Evolutionary conservation across 2,113 vertebrate genomes (phyloP).

Genomic region (Crocuta crocuta): DNA sequence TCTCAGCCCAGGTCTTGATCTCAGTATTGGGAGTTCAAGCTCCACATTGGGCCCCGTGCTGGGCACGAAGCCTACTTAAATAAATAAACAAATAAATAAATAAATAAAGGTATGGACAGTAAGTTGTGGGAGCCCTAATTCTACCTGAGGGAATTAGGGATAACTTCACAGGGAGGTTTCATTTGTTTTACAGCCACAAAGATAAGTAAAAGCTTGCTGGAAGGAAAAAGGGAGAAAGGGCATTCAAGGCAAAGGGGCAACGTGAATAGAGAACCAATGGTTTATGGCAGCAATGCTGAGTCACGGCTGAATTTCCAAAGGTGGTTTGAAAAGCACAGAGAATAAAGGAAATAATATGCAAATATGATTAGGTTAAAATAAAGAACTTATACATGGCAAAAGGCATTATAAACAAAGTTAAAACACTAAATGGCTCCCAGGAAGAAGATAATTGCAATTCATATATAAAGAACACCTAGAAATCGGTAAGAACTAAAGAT

Average conservation of each 20-base stretch:
- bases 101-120: neutral
- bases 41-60: too few relatives aligned
- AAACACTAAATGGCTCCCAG: conserved; percentile 21
- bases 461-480: neutral
- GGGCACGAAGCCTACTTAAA: too few relatives aligned
- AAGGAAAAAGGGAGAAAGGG: neutral
- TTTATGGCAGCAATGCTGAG: neutral
- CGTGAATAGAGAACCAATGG: neutral
- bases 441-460: neutral
- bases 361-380: neutral
- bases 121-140: neutral
- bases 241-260: neutral
- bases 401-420: neutral
- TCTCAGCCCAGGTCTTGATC: too few relatives aligned
- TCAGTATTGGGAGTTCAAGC: too few relatives aligned
- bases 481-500: neutral
- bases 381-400: neutral
- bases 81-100: too few relatives aligned
- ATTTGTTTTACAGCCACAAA: neutral
- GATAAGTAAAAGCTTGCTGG: neutral
- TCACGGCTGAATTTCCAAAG: neutral
- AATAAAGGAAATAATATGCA: neutral
- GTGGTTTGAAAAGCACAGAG: neutral
- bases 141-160: neutral
- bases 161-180: neutral